Evolutionary conservation across 2,797 vertebrate species (phyloP), one percentile per base, ranked within the genome.

Genomic region (Gallinago nigripennis): DNA sequence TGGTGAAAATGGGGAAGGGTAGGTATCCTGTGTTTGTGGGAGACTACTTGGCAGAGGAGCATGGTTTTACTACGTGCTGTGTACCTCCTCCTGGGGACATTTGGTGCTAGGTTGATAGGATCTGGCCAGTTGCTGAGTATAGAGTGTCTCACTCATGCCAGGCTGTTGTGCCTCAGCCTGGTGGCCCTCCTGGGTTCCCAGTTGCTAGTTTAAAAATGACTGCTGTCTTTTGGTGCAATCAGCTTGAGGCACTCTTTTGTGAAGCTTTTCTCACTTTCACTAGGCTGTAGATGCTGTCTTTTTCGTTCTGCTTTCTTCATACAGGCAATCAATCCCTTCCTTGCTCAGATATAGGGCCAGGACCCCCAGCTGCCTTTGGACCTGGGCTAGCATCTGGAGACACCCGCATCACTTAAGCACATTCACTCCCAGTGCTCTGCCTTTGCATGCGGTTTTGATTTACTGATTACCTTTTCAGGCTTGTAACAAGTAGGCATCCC

Each of bases 401-500:
- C 46, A 91, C 18, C 61, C 31, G 23, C 4, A 5, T 6, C 45
- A 66, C 66, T 91, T 92, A 60, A 80, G 16, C 6, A 9, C 54
- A 20, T 85, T 91, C 30, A 87, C 43, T 94, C 56, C 64, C 24
- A 85, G 27, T 50, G 30, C 60, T 71, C 28, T 78, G 39, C 45
- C 45, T 90, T 68, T 86, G 41, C 77, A 81, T 64, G 69, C 2
- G 24, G 83, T 92, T 95, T 95, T 90, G 66, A 95, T 96, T 91
- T 95, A 84, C 61, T 79, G 46, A 51, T 95, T 92, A 69, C 70
- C 57, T 88, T 92, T 83, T 88, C 82, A 86, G 48, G 16, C 65
- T 88, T 93, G 72, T 95, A 76, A 92, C 35, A 83, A 90, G 73
- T 78, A 95, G 86, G 53, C 70, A 88, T 88, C 90, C 39, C 63